Percentiles rank a stretch among this genome's conserved stretches.
Conservation (phyloP, 2,888 invertebrate genomes). For the Leucophenga maculata region DNA sequence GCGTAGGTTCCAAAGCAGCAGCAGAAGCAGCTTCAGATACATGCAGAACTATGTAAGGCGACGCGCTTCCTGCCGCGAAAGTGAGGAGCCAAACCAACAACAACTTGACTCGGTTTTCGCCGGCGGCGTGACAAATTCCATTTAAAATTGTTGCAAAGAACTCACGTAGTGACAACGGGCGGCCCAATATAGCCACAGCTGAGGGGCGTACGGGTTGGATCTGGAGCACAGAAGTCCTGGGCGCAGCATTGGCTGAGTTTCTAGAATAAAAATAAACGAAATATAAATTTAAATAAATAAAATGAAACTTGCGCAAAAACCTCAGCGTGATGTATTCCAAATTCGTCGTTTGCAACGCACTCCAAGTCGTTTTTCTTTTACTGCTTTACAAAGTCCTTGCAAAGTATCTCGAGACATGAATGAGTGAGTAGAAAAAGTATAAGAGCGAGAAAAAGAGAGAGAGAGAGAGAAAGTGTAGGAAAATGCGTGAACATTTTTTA, state of each 20-base stretch:
- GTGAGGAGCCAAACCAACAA: constrained; percentile 2
- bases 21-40: neutral
- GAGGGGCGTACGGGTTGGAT: neutral
- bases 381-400: constrained; percentile 26
- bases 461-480: constrained; percentile 31
- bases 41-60: neutral
- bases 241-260: neutral
- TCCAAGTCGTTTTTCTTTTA: constrained; percentile 5
- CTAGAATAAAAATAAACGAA: neutral
- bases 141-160: constrained; percentile 64
- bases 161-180: constrained; percentile 48
- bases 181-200: constrained; percentile 1
- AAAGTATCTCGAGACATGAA: constrained; percentile 9
- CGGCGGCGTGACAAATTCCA: constrained; percentile 66
- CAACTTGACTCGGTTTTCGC: constrained; percentile 32
- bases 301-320: constrained; percentile 62
- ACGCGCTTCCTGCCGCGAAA: neutral
- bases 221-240: neutral
- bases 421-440: constrained; percentile 24
- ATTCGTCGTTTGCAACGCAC: constrained; percentile 25
- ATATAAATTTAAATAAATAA: constrained; percentile 50
- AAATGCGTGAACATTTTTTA: constrained; percentile 1
- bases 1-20: neutral
- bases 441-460: constrained; percentile 19
- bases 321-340: constrained; percentile 63